Evolutionary conservation across 2,797 vertebrate genomes (phyloP), one percentile per base, ranked within the genome.

Genomic region (Cynopterus sphinx): DNA sequence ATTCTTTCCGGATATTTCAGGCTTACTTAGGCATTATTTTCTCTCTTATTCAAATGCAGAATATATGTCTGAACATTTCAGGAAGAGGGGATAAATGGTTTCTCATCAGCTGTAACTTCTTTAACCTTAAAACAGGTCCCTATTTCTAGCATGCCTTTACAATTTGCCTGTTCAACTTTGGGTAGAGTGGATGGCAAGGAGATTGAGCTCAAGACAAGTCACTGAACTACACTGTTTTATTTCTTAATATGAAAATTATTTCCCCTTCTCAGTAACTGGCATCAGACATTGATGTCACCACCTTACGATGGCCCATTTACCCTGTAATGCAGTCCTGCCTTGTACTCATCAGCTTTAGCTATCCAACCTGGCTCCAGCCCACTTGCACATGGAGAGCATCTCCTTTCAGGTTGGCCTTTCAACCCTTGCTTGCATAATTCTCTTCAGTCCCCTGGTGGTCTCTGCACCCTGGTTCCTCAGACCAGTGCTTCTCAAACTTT

Each of bases 1-100:
- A 17, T 90, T 71, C 31, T 33, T 88, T 86, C 53, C n/a, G 22
- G 82, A 26, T 86, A 82, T 92, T 90, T 94, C 43, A 84, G n/a
- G 8, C 31, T 92, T 68, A 41, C 68, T 87, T 79, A 13, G 26
- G 4, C 51, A 5, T 28, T 81, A 43, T 87, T 63, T 74, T 36
- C 31, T 90, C 22, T 49, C 71, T 78, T 63, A n/a, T 61, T 95
- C 19, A 82, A 74, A 65, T 55, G n/a, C 21, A 95, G 63, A 92
- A 57, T 78, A 19, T 17, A 1, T 70, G 16, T 92, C n/a, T 59
- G 41, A 85, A 68, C 65, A 68, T 73, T 83, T 94, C 41, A 78
- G 55, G 55, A 73, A 82, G 31, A 55, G 17, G 2, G 43, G 13
- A 90, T 77, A 57, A 65, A 49, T 89, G 3, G 59, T 51, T 86